phyloP scores from a whole-genome alignment of 2,888 invertebrate species.

The Caprella mutica region DNA sequence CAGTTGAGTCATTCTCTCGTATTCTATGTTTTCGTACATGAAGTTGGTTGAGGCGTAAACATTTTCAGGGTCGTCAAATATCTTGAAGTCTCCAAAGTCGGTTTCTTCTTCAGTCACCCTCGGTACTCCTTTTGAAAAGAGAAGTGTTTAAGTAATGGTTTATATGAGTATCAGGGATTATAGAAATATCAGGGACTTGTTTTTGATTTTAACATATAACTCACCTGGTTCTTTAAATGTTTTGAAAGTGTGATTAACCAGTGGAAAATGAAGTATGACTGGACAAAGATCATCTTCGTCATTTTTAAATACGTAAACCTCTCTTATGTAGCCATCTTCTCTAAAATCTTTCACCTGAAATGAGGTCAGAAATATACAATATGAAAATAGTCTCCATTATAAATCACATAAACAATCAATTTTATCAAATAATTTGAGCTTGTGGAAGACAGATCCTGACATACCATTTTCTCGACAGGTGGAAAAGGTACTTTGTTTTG shows the following conservation, averaged over 20 bases:
- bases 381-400: too few relatives aligned
- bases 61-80: constrained; percentile 42
- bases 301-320: constrained; percentile 43
- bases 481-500: constrained; percentile 43
- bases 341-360: constrained; percentile 2
- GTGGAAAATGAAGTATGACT: constrained; percentile 42
- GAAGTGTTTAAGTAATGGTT: too few relatives aligned
- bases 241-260: constrained; percentile 42
- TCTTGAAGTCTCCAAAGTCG: constrained; percentile 41
- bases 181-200: too few relatives aligned
- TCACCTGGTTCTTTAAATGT: constrained; percentile 40
- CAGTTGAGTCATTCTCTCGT: constrained; percentile 42
- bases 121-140: constrained; percentile 40
- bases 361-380: too few relatives aligned
- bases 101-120: constrained; percentile 41
- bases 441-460: too few relatives aligned
- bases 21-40: constrained; percentile 40
- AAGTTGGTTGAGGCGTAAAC: constrained; percentile 45
- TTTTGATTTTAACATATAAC: too few relatives aligned
- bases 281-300: constrained; percentile 41
- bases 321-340: constrained; percentile 40
- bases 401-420: too few relatives aligned
- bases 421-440: too few relatives aligned
- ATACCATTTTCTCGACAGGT: constrained; percentile 41
- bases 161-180: too few relatives aligned